Base-by-base conservation (phyloP, 2,888 invertebrate species). In the Ferdinandea cuprea region DNA sequence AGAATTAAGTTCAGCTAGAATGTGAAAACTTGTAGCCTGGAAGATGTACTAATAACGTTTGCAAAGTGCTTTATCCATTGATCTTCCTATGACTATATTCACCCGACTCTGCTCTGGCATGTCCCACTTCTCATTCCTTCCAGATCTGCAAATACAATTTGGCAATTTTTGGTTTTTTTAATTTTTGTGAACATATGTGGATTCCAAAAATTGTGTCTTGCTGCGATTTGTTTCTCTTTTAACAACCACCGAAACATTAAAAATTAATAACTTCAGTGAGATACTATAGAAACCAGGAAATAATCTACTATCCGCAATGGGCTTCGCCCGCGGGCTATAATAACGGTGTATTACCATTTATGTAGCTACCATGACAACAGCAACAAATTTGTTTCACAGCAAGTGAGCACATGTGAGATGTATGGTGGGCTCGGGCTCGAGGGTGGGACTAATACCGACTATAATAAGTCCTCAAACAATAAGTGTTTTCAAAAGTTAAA, bases 391-490 rank as follows among this genome's bases (percentile, higher is more conserved):
- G 77, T 71, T 81, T 59, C 52, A 44, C 32, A 52, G 17, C 63
- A 74, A 65, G 19, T 42, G 44, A 63, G 4, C 63, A 63, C 28
- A 50, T 48, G 32, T 37, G 65, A 48, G 25, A 9, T n/a, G n/a
- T n/a, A n/a, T n/a, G n/a, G n/a, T n/a, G n/a, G n/a, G n/a, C 11
- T 44, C 69, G 76, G 65, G 50, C 19, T n/a, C n/a, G n/a, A n/a
- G n/a, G n/a, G n/a, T n/a, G 68, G 69, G 58, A 71, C 76, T 63
- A 61, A 3, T n/a, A n/a, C 25, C 46, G 59, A 77, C 48, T 32
- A 72, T 78, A 83, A 83, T 78, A 78, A 78, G 72, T 83, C 77
- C 77, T 77, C 66, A 77, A 83, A 83, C 83, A 78, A 83, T 73
- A 63, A 83, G 78, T 68, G 78, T 72, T 83, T 78, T 83, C 21